A percentile compares a stretch with the other conserved stretches of the same genome.
Conservation (phyloP, 2,888 invertebrate species). For the Amphipoea oculea region DNA sequence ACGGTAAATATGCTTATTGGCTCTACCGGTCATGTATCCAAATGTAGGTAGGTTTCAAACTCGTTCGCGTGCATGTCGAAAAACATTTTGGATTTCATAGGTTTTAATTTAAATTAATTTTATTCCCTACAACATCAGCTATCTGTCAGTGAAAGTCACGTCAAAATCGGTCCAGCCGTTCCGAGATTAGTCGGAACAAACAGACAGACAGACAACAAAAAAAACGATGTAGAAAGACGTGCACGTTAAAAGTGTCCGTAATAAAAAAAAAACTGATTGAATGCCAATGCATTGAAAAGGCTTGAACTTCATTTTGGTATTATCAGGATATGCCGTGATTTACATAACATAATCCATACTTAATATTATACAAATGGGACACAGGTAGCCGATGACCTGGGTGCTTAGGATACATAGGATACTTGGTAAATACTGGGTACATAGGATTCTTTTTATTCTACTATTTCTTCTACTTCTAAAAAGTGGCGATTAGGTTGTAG, state of each 20-base stretch:
- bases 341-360: neutral
- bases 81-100: neutral
- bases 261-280: too few relatives aligned
- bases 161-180: too few relatives aligned
- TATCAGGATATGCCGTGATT: neutral
- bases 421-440: neutral
- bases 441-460: neutral
- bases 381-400: neutral
- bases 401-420: neutral
- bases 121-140: neutral
- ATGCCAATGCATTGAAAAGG: too few relatives aligned
- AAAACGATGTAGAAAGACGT: too few relatives aligned
- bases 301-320: constrained; percentile 27
- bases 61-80: neutral
- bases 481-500: too few relatives aligned
- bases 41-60: neutral
- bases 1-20: constrained; percentile 34
- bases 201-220: too few relatives aligned
- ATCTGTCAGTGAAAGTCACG: too few relatives aligned
- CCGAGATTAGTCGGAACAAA: too few relatives aligned
- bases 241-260: too few relatives aligned
- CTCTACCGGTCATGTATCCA: constrained; percentile 48
- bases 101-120: neutral
- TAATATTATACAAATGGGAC: neutral
- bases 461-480: neutral